These are phyloP conservation scores for Beris morrisii DNA, from an alignment of 2,888 invertebrate genomes.

Conservation along the genomic window DNA sequence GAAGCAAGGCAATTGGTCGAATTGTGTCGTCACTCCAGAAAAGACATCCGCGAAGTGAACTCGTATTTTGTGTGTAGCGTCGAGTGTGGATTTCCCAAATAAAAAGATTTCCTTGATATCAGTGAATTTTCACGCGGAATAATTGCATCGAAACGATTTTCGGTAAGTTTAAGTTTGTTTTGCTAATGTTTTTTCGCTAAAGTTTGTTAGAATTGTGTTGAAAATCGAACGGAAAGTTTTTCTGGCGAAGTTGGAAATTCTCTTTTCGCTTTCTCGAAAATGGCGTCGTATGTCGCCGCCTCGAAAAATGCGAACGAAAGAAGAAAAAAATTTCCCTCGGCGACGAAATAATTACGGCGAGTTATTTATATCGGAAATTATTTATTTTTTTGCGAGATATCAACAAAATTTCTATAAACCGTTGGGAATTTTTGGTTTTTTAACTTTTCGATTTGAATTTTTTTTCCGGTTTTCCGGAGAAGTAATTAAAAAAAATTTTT, in stretches of 20 bases:
- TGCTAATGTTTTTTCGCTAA: not conserved
- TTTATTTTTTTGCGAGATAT: not conserved
- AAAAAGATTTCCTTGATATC: not conserved
- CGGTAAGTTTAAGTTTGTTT: constrained; percentile 3
- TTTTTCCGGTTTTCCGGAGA: too few species aligned
- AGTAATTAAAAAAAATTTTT: not conserved
- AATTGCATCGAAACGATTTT: constrained; percentile 9
- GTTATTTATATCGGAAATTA: constrained; percentile 1
- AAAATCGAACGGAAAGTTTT: constrained; percentile 25
- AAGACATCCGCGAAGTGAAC: constrained; percentile 23
- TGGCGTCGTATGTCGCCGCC: constrained; percentile 7
- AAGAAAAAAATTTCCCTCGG: constrained; percentile 26
- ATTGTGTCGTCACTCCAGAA: constrained; percentile 31
- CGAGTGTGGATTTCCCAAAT: constrained; percentile 10
- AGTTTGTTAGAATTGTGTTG: not conserved
- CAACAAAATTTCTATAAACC: not conserved
- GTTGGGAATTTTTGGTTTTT: not conserved
- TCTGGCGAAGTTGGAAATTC: constrained; percentile 16
- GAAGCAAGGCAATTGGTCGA: constrained; percentile 22
- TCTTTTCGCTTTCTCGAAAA: constrained; percentile 23
- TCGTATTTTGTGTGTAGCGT: constrained; percentile 4
- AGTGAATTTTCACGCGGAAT: not conserved
- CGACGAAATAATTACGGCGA: not conserved
- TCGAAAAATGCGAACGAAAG: constrained; percentile 4
- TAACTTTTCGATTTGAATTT: not conserved